Conservation (phyloP, 2,888 invertebrate genomes). For the Palloptera scutellata region DNA sequence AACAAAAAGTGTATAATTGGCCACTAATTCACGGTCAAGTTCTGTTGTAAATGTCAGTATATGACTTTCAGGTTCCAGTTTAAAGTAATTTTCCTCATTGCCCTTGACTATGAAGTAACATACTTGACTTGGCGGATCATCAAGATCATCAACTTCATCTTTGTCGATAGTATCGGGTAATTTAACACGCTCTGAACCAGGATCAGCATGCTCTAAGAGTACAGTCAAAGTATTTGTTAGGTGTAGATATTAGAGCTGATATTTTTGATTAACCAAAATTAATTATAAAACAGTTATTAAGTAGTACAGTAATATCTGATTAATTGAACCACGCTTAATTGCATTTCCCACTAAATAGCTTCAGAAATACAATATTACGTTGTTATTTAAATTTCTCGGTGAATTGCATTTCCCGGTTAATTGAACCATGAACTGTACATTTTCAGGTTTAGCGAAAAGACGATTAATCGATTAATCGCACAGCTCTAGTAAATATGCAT, state of each 20-base stretch:
- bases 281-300: too few species aligned
- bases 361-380: too few species aligned
- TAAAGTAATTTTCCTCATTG: slow-evolving; percentile 77
- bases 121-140: slow-evolving; percentile 82
- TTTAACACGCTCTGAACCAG: slow-evolving; percentile 73
- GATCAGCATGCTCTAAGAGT: slow-evolving; percentile 65
- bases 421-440: too few species aligned
- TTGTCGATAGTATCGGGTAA: slow-evolving; percentile 85
- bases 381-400: too few species aligned
- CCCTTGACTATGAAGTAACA: slow-evolving; percentile 93
- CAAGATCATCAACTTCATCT: slow-evolving; percentile 84
- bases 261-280: too few species aligned
- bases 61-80: slow-evolving; percentile 77
- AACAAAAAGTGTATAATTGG: slow-evolving; percentile 75
- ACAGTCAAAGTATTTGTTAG: not conserved
- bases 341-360: too few species aligned
- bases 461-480: not conserved
- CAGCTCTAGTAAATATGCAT: too few species aligned
- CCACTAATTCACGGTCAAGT: slow-evolving; percentile 78
- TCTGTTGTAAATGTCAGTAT: slow-evolving; percentile 66
- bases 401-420: too few species aligned
- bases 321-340: too few species aligned
- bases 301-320: too few species aligned
- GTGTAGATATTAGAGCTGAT: not conserved
- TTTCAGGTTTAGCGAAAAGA: not conserved